These are phyloP conservation scores for Eristalis tenax DNA, from an alignment of 2,888 invertebrate genomes.

Conservation along the genomic window DNA sequence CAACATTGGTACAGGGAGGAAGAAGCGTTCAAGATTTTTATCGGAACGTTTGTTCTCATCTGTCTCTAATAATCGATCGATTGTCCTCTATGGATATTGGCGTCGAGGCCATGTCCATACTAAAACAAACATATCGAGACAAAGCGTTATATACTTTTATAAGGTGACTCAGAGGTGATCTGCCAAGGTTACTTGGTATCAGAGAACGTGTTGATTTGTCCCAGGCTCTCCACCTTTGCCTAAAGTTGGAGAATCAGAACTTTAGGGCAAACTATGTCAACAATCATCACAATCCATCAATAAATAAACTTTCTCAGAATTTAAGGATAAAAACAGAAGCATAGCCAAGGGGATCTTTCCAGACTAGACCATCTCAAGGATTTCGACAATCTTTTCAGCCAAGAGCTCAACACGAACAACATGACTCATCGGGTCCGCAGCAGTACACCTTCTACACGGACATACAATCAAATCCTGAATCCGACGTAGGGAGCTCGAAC, in stretches of 20 bases:
- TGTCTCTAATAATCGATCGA: no score
- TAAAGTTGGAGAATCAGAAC: no score
- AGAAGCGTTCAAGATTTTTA: no score
- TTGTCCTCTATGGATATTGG: no score
- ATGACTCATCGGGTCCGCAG: background rate
- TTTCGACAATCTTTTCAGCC: background rate
- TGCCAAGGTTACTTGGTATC: slow-evolving; percentile 21
- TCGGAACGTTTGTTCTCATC: no score
- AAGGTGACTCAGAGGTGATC: slow-evolving; percentile 32
- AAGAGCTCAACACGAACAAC: background rate
- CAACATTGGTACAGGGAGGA: background rate
- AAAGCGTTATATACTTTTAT: slow-evolving; percentile 39
- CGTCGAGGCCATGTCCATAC: no score
- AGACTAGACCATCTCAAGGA: no score
- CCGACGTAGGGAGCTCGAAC: no score
- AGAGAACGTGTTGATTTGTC: slow-evolving; percentile 4
- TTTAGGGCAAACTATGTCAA: background rate
- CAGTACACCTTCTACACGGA: background rate
- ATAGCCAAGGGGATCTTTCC: no score
- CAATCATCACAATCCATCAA: background rate
- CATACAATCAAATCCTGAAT: background rate
- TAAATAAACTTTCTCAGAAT: background rate
- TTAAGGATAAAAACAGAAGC: no score
- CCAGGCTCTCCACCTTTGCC: background rate
- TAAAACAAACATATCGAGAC: slow-evolving; percentile 15